These are phyloP conservation scores for Scaptomyza montana DNA, from an alignment of 1,140 invertebrate species.

Conservation along the genomic window DNA sequence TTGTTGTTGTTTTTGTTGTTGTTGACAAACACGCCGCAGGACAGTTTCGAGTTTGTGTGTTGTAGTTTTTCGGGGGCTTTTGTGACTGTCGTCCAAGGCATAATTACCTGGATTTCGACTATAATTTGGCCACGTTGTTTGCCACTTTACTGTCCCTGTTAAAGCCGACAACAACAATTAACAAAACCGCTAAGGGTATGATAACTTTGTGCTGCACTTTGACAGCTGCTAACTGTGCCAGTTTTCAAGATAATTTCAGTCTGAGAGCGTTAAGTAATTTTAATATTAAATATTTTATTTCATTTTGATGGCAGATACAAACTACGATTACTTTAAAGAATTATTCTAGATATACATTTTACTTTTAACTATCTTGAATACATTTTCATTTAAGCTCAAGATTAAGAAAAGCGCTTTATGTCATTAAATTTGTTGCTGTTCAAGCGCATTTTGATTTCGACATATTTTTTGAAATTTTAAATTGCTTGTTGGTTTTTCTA, in stretches of 20 bases:
- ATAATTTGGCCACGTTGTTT: conserved; percentile 69
- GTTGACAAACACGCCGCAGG: conserved; percentile 72
- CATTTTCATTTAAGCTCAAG: no score
- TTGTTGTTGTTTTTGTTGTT: conserved; percentile 47
- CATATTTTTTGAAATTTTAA: neutral
- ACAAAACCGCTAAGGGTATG: conserved; percentile 28
- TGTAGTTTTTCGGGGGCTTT: conserved; percentile 50
- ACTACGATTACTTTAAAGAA: no score
- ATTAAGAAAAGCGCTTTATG: no score
- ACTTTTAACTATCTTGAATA: no score
- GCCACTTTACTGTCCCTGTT: conserved; percentile 51
- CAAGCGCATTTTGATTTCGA: conserved; percentile 18
- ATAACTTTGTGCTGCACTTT: conserved; percentile 25
- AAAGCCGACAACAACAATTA: conserved; percentile 50
- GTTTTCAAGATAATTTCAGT: conserved; percentile 4
- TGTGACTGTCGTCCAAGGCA: conserved; percentile 49
- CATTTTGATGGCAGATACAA: no score
- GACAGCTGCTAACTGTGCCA: conserved; percentile 11
- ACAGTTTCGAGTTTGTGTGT: conserved; percentile 62
- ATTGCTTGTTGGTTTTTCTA: conserved; percentile 19
- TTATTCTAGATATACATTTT: no score
- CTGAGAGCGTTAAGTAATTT: neutral
- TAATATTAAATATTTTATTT: neutral
- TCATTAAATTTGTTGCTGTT: neutral
- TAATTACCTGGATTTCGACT: conserved; percentile 73